Evolutionary conservation across 2,888 invertebrate genomes (phyloP), one percentile per base, ranked within the genome.

Genomic region (Heliconius sara): DNA sequence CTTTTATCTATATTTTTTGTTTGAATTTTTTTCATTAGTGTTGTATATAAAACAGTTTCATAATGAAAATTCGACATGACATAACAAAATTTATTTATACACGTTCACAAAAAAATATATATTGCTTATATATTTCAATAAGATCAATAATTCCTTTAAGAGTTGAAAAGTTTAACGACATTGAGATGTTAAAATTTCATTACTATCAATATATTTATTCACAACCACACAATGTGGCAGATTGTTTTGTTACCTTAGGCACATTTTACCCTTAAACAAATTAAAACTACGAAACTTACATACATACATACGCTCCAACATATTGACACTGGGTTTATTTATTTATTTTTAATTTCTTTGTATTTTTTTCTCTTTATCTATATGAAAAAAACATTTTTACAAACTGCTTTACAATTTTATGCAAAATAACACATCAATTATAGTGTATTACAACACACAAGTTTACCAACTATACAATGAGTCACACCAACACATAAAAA

Each of bases 261-360:
- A 92, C 92, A 89, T 91, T 88, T 86, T 88, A 88, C 78, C 81
- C 79, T 81, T 77, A 79, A 82, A 86, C 86, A 87, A 86, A 74
- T 79, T 65, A 39, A 67, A 80, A 72, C 79, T 82, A 81, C 74
- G 77, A 78, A 75, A 70, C 10, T 10, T 39, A 39, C 47, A 76
- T 68, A 68, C 25, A 43, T 43, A 70, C 60, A 60, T 16, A 27
- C 25, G n/a, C 25, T 73, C 25, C 52, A 76, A 79, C 34, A 47
- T 63, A 60, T 47, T 47, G 43, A 57, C n/a, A 34, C 10, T 60
- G n/a, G 30, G n/a, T 22, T 71, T 47, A 52, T 52, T 47, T 52
- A 47, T 19, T 43, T 13, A 43, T 43, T 13, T 43, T 43, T 3
- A 43, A 43, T 47, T 12, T 52, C 16, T 71, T 22, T 22, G 30